These are phyloP conservation scores for Nebria ingens DNA, from an alignment of 1,140 invertebrate species.

Conservation along the genomic window DNA sequence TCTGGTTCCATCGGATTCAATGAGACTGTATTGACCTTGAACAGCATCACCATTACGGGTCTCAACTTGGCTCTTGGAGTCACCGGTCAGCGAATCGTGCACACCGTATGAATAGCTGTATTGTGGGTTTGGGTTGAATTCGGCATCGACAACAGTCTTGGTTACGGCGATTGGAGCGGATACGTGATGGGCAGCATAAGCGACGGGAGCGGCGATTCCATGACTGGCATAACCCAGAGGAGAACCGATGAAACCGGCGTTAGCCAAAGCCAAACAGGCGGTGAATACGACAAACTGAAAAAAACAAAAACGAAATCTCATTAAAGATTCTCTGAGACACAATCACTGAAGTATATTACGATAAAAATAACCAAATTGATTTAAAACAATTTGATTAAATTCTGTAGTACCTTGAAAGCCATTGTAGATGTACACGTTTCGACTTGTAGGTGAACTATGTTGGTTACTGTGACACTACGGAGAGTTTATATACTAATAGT, in stretches of 20 bases:
- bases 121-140: slow-evolving; percentile 44
- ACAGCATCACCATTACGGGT: slow-evolving; percentile 50
- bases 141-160: slow-evolving; percentile 28
- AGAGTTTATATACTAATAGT: neutral
- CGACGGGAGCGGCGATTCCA: slow-evolving; percentile 18
- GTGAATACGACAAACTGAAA: slow-evolving; percentile 17
- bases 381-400: neutral
- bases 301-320: slow-evolving; percentile 6
- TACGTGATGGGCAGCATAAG: slow-evolving; percentile 24
- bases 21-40: slow-evolving; percentile 50
- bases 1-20: slow-evolving; percentile 52
- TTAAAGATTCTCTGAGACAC: neutral
- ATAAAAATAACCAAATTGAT: neutral
- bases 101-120: slow-evolving; percentile 46
- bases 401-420: slow-evolving; percentile 17
- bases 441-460: neutral
- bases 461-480: neutral
- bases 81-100: slow-evolving; percentile 46
- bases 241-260: slow-evolving; percentile 28
- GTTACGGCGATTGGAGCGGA: slow-evolving; percentile 34
- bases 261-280: slow-evolving; percentile 34
- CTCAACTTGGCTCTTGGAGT: slow-evolving; percentile 47
- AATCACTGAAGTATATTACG: neutral
- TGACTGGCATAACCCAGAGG: slow-evolving; percentile 21
- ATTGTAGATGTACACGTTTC: slow-evolving; percentile 10